Evolutionary conservation across 2,113 vertebrate genomes (phyloP).

Genomic region (Lota lota): DNA sequence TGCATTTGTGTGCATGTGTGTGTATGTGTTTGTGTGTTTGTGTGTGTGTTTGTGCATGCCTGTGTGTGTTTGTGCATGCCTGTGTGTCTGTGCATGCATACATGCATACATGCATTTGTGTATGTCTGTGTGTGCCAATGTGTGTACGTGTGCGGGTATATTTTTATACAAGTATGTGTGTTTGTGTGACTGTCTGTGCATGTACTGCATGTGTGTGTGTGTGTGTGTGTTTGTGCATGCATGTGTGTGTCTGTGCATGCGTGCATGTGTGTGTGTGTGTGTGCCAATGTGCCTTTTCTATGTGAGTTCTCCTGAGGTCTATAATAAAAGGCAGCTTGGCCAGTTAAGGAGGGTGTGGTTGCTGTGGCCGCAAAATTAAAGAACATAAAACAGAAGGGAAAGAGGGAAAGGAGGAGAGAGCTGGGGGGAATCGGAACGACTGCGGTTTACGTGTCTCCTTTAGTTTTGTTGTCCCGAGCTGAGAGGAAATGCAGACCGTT

Average conservation of each 20-base stretch:
- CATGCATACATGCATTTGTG: background rate
- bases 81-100: background rate
- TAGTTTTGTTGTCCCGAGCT: conserved; percentile 41
- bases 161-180: background rate
- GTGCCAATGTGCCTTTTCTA: conserved; percentile 46
- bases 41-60: background rate
- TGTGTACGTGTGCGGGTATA: background rate
- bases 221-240: background rate
- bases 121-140: background rate
- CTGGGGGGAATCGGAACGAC: conserved; percentile 39
- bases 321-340: conserved; percentile 69
- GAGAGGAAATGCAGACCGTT: conserved; percentile 46
- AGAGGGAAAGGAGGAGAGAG: conserved; percentile 46
- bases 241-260: background rate
- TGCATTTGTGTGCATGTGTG: background rate
- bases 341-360: conserved; percentile 58
- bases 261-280: background rate
- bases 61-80: background rate
- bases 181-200: background rate
- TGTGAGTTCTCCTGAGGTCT: conserved; percentile 63
- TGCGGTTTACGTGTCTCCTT: conserved; percentile 37
- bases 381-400: conserved; percentile 61
- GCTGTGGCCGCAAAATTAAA: conserved; percentile 68
- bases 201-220: background rate
- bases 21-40: background rate